Evolutionary conservation across 2,113 vertebrate genomes (phyloP).

Genomic region (Sinocyclocheilus maitianheensis): DNA sequence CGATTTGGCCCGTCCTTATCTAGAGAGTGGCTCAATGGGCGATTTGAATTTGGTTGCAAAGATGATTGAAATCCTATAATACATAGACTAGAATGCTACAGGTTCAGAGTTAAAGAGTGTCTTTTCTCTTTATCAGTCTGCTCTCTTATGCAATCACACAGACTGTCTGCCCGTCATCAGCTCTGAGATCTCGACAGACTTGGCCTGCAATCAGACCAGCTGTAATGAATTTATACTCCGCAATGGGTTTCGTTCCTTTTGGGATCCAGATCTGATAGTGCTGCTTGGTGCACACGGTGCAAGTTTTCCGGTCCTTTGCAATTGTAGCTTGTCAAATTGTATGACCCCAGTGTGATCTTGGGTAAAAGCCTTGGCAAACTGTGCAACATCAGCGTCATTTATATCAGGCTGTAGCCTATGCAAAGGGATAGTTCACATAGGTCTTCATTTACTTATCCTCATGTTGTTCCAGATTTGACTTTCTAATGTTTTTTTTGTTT

Average conservation of each 20-base stretch:
- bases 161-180: constrained; percentile 42
- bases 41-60: neutral
- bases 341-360: neutral
- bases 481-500: neutral
- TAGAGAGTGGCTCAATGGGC: neutral
- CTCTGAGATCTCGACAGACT: constrained; percentile 30
- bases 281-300: neutral
- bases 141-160: constrained; percentile 38
- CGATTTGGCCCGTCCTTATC: neutral
- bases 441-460: neutral
- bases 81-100: neutral
- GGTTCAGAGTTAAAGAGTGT: constrained; percentile 29
- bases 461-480: neutral
- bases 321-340: constrained; percentile 15
- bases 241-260: neutral
- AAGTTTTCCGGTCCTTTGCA: constrained; percentile 21
- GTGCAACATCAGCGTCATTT: neutral
- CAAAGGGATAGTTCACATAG: neutral
- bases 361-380: neutral
- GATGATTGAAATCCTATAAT: constrained; percentile 18
- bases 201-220: constrained; percentile 29
- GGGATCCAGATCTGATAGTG: constrained; percentile 33
- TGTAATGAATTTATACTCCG: constrained; percentile 40
- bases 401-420: neutral
- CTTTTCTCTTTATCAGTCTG: constrained; percentile 25